phyloP scores from a whole-genome alignment of 30 jellyfish, hydroid and myxozoan species.

The Hydractinia echinata region DNA sequence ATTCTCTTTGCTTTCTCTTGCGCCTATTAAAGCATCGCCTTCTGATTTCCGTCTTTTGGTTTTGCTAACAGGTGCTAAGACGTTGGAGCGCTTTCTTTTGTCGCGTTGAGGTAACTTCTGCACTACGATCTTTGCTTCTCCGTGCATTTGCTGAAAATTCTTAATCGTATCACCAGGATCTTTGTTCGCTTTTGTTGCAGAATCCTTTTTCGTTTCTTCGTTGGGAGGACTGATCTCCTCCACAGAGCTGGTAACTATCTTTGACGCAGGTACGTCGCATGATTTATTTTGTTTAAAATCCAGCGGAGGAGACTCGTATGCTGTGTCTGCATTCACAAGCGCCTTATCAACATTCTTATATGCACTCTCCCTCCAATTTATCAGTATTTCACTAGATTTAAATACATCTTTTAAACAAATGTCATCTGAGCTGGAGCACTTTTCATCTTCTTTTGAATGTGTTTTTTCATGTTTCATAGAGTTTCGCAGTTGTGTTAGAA shows the following conservation, averaged over 20 bases:
- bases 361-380: background rate
- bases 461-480: background rate
- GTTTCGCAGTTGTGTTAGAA: background rate
- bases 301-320: background rate
- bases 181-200: background rate
- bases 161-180: too few species aligned
- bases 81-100: background rate
- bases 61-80: background rate
- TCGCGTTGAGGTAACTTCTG: background rate
- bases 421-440: background rate
- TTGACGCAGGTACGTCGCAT: background rate
- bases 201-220: background rate
- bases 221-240: background rate
- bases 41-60: conserved; percentile 19
- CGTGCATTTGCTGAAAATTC: background rate
- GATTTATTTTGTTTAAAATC: too few species aligned
- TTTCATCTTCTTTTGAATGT: background rate
- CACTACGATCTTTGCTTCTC: background rate
- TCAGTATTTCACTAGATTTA: background rate
- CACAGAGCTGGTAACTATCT: background rate
- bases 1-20: background rate
- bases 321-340: background rate
- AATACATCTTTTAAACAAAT: background rate
- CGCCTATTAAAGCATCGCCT: background rate
- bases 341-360: background rate